A percentile compares a stretch with the other conserved stretches of the same genome.
phyloP scores from a whole-genome alignment of 1,140 invertebrate species.

The Calephelis virginiensis region DNA sequence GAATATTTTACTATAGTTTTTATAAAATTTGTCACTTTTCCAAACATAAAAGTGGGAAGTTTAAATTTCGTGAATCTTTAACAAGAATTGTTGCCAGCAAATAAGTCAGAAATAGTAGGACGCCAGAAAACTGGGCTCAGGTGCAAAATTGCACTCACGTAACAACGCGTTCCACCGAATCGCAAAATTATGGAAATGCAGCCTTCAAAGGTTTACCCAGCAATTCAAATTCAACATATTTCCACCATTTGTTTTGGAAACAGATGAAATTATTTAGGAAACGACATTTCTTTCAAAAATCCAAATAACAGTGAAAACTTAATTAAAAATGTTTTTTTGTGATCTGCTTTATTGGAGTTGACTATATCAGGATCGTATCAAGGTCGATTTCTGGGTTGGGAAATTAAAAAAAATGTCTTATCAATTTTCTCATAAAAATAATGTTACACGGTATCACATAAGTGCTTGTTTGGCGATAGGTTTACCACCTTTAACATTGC shows the following conservation, averaged over 20 bases:
- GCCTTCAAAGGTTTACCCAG: slow-evolving; percentile 15
- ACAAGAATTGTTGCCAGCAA: slow-evolving; percentile 12
- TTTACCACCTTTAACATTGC: no score
- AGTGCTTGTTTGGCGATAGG: no score
- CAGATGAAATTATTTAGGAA: slow-evolving; percentile 10
- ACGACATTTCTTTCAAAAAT: not conserved
- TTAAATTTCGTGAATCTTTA: slow-evolving; percentile 3
- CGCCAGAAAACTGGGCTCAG: slow-evolving; percentile 33
- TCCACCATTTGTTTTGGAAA: slow-evolving; percentile 11
- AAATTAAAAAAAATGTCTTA: no score
- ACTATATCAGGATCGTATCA: no score
- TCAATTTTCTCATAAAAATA: no score
- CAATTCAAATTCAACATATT: slow-evolving; percentile 17
- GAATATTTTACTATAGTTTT: no score
- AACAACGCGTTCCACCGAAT: slow-evolving; percentile 18
- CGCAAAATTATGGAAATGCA: slow-evolving; percentile 20
- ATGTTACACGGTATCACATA: no score
- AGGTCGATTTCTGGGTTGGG: no score
- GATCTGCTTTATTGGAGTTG: no score
- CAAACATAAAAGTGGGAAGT: not conserved
- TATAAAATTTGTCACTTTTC: not conserved
- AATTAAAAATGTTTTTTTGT: no score
- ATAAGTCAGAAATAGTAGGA: slow-evolving; percentile 27
- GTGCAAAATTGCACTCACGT: slow-evolving; percentile 49
- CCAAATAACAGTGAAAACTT: no score